Base-by-base conservation (phyloP, 2,888 invertebrate genomes). In the Urechis unicinctus region DNA sequence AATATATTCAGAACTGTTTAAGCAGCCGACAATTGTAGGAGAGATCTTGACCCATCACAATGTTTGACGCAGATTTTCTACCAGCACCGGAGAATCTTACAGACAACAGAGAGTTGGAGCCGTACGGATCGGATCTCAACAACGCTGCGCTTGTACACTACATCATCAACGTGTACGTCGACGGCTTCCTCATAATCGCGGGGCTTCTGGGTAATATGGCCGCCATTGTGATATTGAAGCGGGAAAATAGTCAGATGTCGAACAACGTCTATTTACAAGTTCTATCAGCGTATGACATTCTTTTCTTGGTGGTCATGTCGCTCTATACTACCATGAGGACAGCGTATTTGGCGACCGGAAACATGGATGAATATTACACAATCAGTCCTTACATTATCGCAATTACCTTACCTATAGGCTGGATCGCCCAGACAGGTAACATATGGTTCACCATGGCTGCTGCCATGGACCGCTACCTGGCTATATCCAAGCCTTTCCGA, bases 351-450 rank as follows among this genome's bases (percentile, higher is more conserved):
- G 44, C 48, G 43, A 58, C 58, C 1, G 52, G 52, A 22, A n/a
- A 24, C 6, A 17, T 58, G 42, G 22, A 42, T 29, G 31, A n/a
- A 24, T 58, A 55, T 22, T 25, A 52, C 24, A 44, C 36, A 13
- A 30, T 29, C 1, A 50, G 49, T 21, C 48, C 47, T 3, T 58
- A 55, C 41, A 52, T 58, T 24, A 44, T 58, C 2, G 58, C 58
- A 17, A 50, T 52, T 31, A 50, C n/a, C 24, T 25, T 58, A 25
- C 58, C 58, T 21, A 28, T 55, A 24, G 58, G 55, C 4, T 58
- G 58, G 58, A 52, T 58, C 1, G 49, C 52, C 21, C 58, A 58
- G 45, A 58, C 58, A 2, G 55, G 55, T 26, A 55, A 52, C 1
- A 58, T 58, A 43, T 58, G 58, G 58, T 42, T 58, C 2, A 58